Percentiles rank a stretch among this genome's conserved stretches.
phyloP scores from a whole-genome alignment of 2,797 vertebrate species.

The Clarias fuscus region DNA sequence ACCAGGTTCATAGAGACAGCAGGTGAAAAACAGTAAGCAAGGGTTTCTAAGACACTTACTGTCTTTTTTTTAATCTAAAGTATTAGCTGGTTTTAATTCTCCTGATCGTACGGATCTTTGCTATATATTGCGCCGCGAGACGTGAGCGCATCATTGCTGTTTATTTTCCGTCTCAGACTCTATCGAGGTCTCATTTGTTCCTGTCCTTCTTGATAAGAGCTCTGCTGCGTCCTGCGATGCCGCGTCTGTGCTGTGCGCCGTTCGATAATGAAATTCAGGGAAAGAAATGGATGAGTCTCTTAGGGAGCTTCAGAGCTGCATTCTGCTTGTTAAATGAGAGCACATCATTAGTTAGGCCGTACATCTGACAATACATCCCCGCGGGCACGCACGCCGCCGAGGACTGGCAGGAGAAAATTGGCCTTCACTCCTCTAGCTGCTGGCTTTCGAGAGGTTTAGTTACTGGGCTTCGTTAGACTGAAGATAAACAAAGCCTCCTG shows the following conservation, averaged over 20 bases:
- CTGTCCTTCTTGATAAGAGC: conserved; percentile 47
- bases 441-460: background rate
- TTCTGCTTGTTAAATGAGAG: conserved; percentile 35
- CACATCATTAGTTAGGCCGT: conserved; percentile 54
- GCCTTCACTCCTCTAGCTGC: background rate
- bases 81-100: background rate
- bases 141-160: background rate
- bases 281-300: conserved; percentile 34
- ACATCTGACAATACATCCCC: conserved; percentile 38
- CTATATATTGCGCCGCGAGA: background rate
- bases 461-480: background rate
- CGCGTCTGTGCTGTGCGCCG: conserved; percentile 55
- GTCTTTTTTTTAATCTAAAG: background rate
- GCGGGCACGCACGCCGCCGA: background rate
- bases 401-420: conserved; percentile 8
- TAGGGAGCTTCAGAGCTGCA: conserved; percentile 62
- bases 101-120: background rate
- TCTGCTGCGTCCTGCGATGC: conserved; percentile 41
- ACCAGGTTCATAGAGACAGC: background rate
- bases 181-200: conserved; percentile 25
- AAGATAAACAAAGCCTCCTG: background rate
- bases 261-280: conserved; percentile 72
- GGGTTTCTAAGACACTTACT: background rate
- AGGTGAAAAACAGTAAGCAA: background rate
- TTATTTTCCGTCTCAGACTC: conserved; percentile 59